Base-by-base conservation (phyloP, 2,888 invertebrate species). In the Pseudococcus viburni region DNA sequence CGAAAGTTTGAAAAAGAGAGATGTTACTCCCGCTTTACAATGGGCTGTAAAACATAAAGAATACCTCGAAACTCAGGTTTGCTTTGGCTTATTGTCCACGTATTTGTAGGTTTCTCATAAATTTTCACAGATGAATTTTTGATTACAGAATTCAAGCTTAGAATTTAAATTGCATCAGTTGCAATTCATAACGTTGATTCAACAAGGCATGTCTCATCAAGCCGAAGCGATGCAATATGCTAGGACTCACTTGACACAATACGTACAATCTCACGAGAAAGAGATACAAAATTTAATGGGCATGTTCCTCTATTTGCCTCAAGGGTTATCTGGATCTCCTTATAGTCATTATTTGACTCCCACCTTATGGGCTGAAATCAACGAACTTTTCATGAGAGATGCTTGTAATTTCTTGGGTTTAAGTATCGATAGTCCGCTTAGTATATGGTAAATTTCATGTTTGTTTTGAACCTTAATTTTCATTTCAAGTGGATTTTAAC, bases 331-430 rank as follows among this genome's bases (percentile, higher is more conserved):
- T 89, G 94, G 94, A 86, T 96, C 96, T 15, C 97, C 97, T 0
- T 97, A 97, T 91, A 94, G 94, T 90, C 94, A 94, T 91, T 93
- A 96, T 88, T 92, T 96, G 48, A 95, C 95, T 90, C 93, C 95
- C 15, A 94, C 95, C 89, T 94, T 96, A 91, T 97, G 97, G 96
- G 92, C 93, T 0, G 97, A 97, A 91, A 95, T 96, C 22, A 95
- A 96, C 90, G 98, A 98, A 91, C 94, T 96, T 90, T 99, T 99
- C 92, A 95, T 97, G 46, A 94, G 95, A 90, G 99, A 99, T 92
- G 97, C 99, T 19, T 99, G 99, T 92, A 94, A 96, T 89, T 93
- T 98, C 89, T 93, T 98, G 90, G 97, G 98, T 0, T 94, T 99
- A 90, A 98, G 96, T 90, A 95, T 96, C 85, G 96, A 96, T 91